A percentile compares a stretch with the other conserved stretches of the same genome.
These are phyloP conservation scores for Philotrypesis tridentata DNA, from an alignment of 1,140 invertebrate species.

Conservation along the genomic window DNA sequence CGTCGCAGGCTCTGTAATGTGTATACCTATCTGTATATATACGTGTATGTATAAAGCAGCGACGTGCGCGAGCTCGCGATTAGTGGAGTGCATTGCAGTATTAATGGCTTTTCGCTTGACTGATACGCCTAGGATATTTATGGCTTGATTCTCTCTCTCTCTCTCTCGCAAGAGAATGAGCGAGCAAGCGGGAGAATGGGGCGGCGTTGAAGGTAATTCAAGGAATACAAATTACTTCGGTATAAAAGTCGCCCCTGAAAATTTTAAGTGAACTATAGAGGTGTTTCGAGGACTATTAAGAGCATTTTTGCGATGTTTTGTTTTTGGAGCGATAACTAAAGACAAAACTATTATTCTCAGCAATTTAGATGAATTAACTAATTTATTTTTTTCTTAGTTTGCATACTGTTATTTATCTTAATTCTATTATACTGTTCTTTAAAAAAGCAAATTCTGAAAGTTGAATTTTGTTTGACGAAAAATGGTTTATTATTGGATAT, in stretches of 20 bases:
- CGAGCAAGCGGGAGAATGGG: too few relatives aligned
- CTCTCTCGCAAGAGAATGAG: background rate
- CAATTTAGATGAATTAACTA: too few relatives aligned
- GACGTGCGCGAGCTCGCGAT: constrained; percentile 35
- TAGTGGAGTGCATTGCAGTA: constrained; percentile 49
- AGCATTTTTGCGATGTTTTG: background rate
- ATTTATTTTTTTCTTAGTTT: too few relatives aligned
- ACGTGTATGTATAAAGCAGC: constrained; percentile 28
- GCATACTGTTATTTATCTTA: too few relatives aligned
- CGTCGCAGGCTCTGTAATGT: too few relatives aligned
- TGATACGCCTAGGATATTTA: constrained; percentile 46
- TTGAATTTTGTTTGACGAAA: too few relatives aligned
- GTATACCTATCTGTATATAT: background rate
- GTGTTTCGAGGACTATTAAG: background rate
- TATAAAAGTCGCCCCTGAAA: constrained; percentile 26
- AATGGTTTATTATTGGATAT: background rate
- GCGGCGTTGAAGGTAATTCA: constrained; percentile 28
- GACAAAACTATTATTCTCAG: too few relatives aligned
- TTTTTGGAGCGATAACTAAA: too few relatives aligned
- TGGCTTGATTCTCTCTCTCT: constrained; percentile 28
- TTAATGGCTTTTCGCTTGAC: constrained; percentile 48
- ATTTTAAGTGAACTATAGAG: background rate
- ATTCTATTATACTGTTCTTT: too few relatives aligned
- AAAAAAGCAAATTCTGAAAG: too few relatives aligned
- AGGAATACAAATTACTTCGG: constrained; percentile 39